Evolutionary conservation across 2,113 vertebrate species (phyloP).

Genomic region (Carlito syrichta): DNA sequence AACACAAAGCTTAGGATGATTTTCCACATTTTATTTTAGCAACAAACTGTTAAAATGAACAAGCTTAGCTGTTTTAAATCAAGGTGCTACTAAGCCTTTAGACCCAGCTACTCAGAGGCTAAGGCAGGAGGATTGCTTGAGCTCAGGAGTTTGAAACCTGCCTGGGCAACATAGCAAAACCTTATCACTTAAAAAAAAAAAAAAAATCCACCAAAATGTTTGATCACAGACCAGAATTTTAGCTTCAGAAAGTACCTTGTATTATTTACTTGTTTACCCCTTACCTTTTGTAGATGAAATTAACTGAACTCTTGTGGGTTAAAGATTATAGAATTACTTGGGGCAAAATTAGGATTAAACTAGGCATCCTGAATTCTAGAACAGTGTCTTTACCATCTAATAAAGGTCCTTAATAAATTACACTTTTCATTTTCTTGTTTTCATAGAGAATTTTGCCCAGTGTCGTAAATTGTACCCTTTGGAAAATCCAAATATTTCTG

Average conservation of each 20-base stretch:
- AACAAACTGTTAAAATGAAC: not conserved
- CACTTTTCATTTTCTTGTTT: not conserved
- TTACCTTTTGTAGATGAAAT: not conserved
- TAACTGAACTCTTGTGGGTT: not conserved
- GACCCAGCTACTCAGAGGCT: not conserved
- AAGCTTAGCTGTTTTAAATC: not conserved
- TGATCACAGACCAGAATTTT: not conserved
- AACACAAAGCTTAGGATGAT: not conserved
- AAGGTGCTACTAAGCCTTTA: not conserved
- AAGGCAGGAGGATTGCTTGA: not conserved
- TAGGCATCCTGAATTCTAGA: not conserved
- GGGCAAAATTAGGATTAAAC: not conserved
- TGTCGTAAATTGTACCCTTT: not conserved
- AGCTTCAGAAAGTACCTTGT: not conserved
- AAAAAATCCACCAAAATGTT: not conserved
- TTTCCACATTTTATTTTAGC: not conserved
- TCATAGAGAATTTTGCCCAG: not conserved
- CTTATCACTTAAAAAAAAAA: not conserved
- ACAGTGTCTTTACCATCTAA: not conserved
- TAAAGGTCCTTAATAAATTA: not conserved
- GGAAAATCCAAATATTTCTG: conserved; percentile 6
- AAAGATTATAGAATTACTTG: not conserved
- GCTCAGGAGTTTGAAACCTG: no score
- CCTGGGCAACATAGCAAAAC: not conserved
- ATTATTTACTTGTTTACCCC: not conserved